These are phyloP conservation scores for Schrankia costaestrigalis DNA, from an alignment of 2,888 invertebrate genomes.

Conservation along the genomic window DNA sequence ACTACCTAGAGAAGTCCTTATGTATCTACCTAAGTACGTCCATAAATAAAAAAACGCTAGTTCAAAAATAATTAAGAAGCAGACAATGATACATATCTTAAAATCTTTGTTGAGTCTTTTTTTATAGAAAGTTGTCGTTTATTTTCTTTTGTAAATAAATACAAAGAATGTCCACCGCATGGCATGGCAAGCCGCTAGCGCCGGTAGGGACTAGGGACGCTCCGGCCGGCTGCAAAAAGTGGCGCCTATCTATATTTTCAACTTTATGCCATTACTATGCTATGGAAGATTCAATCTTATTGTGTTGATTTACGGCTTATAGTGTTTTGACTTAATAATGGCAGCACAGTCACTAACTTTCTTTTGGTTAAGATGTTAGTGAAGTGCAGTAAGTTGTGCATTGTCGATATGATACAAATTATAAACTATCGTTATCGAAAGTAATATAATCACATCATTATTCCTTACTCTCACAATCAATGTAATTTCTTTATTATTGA, in stretches of 20 bases:
- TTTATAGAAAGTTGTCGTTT: constrained; percentile 40
- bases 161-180: constrained; percentile 47
- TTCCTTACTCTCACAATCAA: no score
- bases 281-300: constrained; percentile 9
- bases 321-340: not conserved
- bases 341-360: constrained; percentile 3
- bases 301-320: not conserved
- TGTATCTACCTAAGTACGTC: no score
- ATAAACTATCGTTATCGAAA: no score
- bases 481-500: no score
- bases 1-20: no score
- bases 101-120: constrained; percentile 5
- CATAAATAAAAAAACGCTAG: no score
- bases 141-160: constrained; percentile 23
- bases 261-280: constrained; percentile 19
- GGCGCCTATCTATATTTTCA: constrained; percentile 32
- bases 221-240: constrained; percentile 41
- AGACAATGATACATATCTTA: no score
- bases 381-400: no score
- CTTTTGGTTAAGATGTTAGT: constrained; percentile 2
- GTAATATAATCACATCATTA: no score
- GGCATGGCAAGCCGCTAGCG: constrained; percentile 40
- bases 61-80: no score
- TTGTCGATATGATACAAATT: no score
- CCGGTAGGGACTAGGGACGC: constrained; percentile 15